phyloP scores from a whole-genome alignment of 1,140 invertebrate genomes.

The Bombyx mori region ASM3026992v2 NC_085129.1:16391501-16392000 shows the following conservation, averaged over 20 bases:
- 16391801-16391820: slow-evolving; percentile 8
- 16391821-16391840: slow-evolving; percentile 28
- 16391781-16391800: slow-evolving; percentile 15
- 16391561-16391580: no score
- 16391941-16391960: slow-evolving; percentile 96
- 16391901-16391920: slow-evolving; percentile 93
- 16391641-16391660: no score
- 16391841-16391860: slow-evolving; percentile 53
- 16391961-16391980: slow-evolving; percentile 95
- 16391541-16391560: no score
- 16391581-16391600: no score
- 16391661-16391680: no score
- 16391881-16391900: slow-evolving; percentile 73
- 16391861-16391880: slow-evolving; percentile 45
- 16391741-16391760: slow-evolving; percentile 68
- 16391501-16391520: no score
- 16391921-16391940: slow-evolving; percentile 95
- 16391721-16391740: slow-evolving; percentile 64
- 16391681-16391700: no score
- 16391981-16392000: slow-evolving; percentile 86
- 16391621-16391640: no score
- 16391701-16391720: not conserved
- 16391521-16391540: no score
- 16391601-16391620: no score
- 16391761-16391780: slow-evolving; percentile 32